phyloP scores from a whole-genome alignment of 2,113 vertebrate species.

The Quiscalus mexicanus region DNA sequence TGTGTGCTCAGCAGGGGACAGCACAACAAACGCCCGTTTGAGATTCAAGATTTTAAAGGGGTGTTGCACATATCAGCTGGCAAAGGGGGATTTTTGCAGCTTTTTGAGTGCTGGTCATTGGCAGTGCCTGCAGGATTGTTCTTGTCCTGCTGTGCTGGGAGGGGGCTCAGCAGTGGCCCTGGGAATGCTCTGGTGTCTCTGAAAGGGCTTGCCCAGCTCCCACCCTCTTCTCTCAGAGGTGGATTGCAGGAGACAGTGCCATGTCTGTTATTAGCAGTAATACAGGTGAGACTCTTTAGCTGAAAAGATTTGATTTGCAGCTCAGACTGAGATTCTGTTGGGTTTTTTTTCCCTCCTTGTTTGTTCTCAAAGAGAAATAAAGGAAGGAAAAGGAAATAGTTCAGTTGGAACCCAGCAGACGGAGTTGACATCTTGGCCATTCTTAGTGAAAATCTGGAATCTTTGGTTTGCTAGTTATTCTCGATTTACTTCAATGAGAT shows the following conservation, averaged over 20 bases:
- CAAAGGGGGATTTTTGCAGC: not conserved
- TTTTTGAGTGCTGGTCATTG: not conserved
- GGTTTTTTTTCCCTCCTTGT: rapidly evolving
- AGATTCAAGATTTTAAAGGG: not conserved
- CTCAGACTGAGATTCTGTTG: not conserved
- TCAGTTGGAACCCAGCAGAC: not conserved
- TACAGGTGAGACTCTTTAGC: not conserved
- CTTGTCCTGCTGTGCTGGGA: not conserved
- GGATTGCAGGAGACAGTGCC: not conserved
- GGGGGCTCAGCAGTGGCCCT: not conserved
- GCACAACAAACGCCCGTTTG: no score
- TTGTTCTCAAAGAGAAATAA: not conserved
- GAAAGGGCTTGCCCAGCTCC: not conserved
- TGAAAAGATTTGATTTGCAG: not conserved
- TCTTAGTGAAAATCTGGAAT: not conserved
- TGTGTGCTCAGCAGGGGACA: not conserved
- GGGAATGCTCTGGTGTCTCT: rapidly evolving
- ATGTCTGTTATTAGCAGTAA: not conserved
- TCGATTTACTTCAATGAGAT: not conserved
- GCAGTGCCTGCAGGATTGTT: not conserved
- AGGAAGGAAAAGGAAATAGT: not conserved
- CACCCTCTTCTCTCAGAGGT: not conserved
- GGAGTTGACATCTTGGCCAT: not conserved
- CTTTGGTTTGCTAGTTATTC: not conserved
- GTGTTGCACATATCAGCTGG: not conserved